Base-by-base conservation (phyloP, 35 echinoderm and acorn worm species). In the Ptychodera flava region DNA sequence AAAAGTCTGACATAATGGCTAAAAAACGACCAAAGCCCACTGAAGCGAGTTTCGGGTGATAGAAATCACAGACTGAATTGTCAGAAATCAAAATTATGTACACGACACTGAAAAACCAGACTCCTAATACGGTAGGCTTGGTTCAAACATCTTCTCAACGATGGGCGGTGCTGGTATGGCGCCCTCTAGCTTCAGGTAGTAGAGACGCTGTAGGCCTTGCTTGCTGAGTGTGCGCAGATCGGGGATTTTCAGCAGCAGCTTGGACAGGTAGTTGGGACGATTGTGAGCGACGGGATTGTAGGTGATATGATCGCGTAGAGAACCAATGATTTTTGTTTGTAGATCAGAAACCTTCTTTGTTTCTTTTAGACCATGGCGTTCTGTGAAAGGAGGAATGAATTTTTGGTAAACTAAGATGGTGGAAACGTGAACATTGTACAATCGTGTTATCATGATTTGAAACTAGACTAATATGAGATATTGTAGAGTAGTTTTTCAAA, bases 241-340 rank as follows among this genome's bases (percentile, higher is more conserved):
- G 32, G 93, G 93, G 16, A 99, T 75, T 82, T 92, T 90, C 29
- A 99, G 88, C 35, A 99, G 79, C 85, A 99, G 91, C 33, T 90
- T 89, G 0, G 96, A 99, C 15, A 99, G 86, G 88, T 94, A 99
- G 30, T 94, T 94, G 29, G 92, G 87, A 78, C 91, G 90, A 77
- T 92, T 94, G 16, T 88, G 77, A 76, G 93, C 93, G 36, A 89
- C 85, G 31, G 94, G 91, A 36, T 99, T 99, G 90, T 87, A 99
- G 1, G 96, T 99, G 87, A 99, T 92, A 90, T 99, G 96, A 64
- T 99, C 96, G 53, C 92, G 94, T 35, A 99, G 89, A 64, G 92
- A 99, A 33, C 85, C 87, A 53, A 99, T 94, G 85, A 99, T 92
- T 37, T 92, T 94, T 82, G 92, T 94, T 82, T 99, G 93, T 1